A percentile compares a stretch with the other conserved stretches of the same genome.
Evolutionary conservation across 2,113 vertebrate species (phyloP).

Genomic region (Serinus canaria): DNA sequence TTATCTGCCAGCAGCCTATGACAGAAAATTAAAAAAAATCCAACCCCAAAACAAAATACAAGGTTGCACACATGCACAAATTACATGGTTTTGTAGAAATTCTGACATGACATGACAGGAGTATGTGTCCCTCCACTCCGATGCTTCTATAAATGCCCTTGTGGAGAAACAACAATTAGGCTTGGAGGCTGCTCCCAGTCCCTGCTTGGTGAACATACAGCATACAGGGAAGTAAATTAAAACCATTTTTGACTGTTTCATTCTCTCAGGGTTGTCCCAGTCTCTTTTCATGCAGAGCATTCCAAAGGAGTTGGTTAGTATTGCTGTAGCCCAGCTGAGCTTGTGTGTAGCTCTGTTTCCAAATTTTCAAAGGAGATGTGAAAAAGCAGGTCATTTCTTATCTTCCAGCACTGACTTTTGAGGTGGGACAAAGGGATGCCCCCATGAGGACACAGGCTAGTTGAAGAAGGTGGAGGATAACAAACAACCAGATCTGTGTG

Average conservation of each 20-base stretch:
- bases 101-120: neutral
- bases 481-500: neutral
- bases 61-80: neutral
- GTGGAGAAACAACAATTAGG: neutral
- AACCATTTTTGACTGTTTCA: neutral
- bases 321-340: neutral
- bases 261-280: neutral
- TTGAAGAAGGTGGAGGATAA: neutral
- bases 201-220: neutral
- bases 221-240: neutral
- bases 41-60: neutral
- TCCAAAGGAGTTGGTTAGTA: neutral
- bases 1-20: neutral
- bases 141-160: neutral
- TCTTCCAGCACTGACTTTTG: neutral
- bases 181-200: neutral
- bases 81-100: neutral
- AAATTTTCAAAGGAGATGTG: neutral
- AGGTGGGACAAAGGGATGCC: neutral
- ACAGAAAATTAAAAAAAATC: neutral
- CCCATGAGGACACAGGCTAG: rapidly evolving
- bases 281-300: neutral
- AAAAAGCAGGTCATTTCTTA: neutral
- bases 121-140: rapidly evolving
- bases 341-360: neutral